Conservation (phyloP, 1,140 invertebrate species). For the Apocrypta bakeri region DNA sequence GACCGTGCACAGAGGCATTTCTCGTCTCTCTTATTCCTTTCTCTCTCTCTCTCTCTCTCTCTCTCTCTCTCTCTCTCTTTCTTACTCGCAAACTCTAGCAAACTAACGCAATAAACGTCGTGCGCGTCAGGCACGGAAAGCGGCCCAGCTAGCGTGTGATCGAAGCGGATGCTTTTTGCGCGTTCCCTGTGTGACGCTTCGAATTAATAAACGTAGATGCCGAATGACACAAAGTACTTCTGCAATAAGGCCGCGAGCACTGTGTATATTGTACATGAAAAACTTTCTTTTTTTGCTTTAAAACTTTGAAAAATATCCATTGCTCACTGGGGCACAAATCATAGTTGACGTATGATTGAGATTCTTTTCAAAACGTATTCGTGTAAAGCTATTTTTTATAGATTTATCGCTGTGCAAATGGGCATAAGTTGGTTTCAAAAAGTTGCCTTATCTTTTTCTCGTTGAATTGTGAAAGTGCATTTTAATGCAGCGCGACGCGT, state of each 20-base stretch:
- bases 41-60: constrained; percentile 1
- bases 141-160: neutral
- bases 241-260: neutral
- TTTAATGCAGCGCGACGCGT: neutral
- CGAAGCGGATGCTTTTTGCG: constrained; percentile 24
- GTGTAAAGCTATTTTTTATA: neutral
- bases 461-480: neutral
- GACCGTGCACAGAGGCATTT: constrained; percentile 26
- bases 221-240: constrained; percentile 13
- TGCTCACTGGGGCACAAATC: neutral
- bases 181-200: neutral
- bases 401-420: too few species aligned
- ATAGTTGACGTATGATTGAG: neutral
- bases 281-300: neutral
- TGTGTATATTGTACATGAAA: too few species aligned
- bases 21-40: constrained; percentile 6
- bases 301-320: neutral
- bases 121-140: constrained; percentile 3
- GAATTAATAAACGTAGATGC: constrained; percentile 42
- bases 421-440: too few species aligned
- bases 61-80: neutral
- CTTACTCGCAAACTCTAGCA: constrained; percentile 22
- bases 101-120: constrained; percentile 49
- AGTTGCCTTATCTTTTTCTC: too few species aligned
- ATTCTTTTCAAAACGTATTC: neutral